These are phyloP conservation scores for Hemiprocne comata DNA, from an alignment of 2,113 vertebrate genomes.

Conservation along the genomic window DNA sequence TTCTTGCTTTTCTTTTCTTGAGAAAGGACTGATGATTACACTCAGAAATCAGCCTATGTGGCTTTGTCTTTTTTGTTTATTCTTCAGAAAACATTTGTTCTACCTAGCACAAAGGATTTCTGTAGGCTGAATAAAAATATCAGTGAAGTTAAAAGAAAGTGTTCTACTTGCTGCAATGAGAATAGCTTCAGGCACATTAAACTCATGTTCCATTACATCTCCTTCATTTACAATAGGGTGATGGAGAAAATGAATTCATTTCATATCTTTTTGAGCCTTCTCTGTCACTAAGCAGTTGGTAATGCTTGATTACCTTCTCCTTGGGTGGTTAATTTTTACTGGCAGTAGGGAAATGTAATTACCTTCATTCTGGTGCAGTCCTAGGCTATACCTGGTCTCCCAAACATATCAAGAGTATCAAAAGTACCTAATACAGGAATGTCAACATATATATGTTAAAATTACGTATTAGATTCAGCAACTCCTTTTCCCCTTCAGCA, in stretches of 20 bases:
- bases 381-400: not conserved
- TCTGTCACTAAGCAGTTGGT: not conserved
- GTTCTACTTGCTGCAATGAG: not conserved
- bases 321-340: conserved; percentile 35
- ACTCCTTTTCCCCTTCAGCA: not conserved
- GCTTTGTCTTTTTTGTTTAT: not conserved
- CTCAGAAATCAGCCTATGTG: not conserved
- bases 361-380: not conserved
- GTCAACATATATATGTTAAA: not conserved
- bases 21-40: not conserved
- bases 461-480: not conserved
- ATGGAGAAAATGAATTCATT: not conserved
- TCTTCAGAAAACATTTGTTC: not conserved
- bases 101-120: not conserved
- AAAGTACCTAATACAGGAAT: not conserved
- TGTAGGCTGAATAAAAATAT: not conserved
- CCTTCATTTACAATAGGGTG: not conserved
- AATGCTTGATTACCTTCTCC: not conserved
- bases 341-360: not conserved
- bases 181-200: not conserved
- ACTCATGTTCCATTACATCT: not conserved
- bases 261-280: not conserved
- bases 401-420: not conserved
- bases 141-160: not conserved
- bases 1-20: not conserved